Percentiles rank a stretch among this genome's conserved stretches.
These are phyloP conservation scores for Euthynnus affinis DNA, from an alignment of 2,797 vertebrate species.

Conservation along the genomic window DNA sequence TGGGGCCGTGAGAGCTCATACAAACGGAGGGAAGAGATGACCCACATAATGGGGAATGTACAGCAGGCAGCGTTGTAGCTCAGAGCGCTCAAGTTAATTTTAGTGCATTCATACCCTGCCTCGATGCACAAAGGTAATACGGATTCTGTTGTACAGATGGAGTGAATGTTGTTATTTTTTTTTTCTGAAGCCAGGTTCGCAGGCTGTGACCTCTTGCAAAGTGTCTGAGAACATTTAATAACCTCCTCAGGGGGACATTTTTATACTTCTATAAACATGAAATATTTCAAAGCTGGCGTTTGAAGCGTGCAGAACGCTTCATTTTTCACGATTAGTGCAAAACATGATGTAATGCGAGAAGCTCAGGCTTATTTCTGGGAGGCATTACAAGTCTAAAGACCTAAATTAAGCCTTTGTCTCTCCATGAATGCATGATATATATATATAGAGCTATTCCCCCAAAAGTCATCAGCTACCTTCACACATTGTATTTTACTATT, in stretches of 20 bases:
- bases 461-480: neutral
- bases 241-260: neutral
- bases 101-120: slow-evolving; percentile 35
- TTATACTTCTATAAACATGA: slow-evolving; percentile 1
- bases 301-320: neutral
- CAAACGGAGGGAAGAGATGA: slow-evolving; percentile 39
- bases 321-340: neutral
- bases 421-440: neutral
- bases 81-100: slow-evolving; percentile 53
- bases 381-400: neutral
- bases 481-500: too few species aligned
- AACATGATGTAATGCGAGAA: slow-evolving; percentile 17
- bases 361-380: neutral
- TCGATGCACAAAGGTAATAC: slow-evolving; percentile 53
- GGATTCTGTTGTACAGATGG: neutral
- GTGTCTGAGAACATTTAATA: slow-evolving; percentile 12
- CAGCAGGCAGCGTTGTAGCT: slow-evolving; percentile 43
- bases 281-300: slow-evolving; percentile 11
- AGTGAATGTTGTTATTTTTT: neutral
- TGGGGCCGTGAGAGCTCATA: slow-evolving; percentile 11
- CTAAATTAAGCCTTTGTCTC: neutral
- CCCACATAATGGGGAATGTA: slow-evolving; percentile 48
- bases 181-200: neutral
- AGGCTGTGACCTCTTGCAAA: neutral
- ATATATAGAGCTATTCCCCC: too few species aligned